These are phyloP conservation scores for Poecilus cupreus DNA, from an alignment of 2,888 invertebrate species.

Conservation along the genomic window DNA sequence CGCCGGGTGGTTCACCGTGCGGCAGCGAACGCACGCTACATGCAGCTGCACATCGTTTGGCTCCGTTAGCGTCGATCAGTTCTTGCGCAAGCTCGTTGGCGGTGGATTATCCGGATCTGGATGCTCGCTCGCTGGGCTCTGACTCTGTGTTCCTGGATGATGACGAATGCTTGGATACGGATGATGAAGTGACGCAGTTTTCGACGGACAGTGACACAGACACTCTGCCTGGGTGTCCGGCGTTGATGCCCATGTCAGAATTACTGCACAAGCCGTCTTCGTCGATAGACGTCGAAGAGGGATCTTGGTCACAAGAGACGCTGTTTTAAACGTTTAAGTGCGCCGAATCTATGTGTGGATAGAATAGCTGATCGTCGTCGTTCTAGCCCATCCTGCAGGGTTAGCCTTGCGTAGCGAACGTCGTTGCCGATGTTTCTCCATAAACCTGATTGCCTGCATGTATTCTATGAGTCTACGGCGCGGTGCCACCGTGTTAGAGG, in stretches of 20 bases:
- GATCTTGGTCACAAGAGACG: constrained; percentile 85
- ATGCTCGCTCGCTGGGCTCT: constrained; percentile 81
- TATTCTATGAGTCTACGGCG: neutral
- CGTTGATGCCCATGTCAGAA: constrained; percentile 68
- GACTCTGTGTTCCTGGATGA: constrained; percentile 88
- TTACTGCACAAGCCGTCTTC: constrained; percentile 68
- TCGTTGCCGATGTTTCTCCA: constrained; percentile 42
- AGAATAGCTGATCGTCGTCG: constrained; percentile 40
- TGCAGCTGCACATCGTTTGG: constrained; percentile 74
- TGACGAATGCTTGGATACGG: constrained; percentile 82
- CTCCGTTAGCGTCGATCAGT: constrained; percentile 87
- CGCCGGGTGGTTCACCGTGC: constrained; percentile 89
- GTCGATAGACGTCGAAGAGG: constrained; percentile 70
- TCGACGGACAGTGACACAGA: constrained; percentile 85
- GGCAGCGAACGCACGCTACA: constrained; percentile 80
- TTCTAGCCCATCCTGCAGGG: constrained; percentile 46
- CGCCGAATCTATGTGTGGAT: constrained; percentile 47
- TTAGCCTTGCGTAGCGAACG: constrained; percentile 49
- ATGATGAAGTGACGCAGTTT: constrained; percentile 89
- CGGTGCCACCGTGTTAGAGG: constrained; percentile 13
- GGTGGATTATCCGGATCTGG: constrained; percentile 81
- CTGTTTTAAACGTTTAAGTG: constrained; percentile 79
- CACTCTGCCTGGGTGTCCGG: constrained; percentile 65
- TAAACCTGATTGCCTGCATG: constrained; percentile 51
- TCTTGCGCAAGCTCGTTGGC: constrained; percentile 83